Evolutionary conservation across 2,888 invertebrate species (phyloP), one percentile per base, ranked within the genome.

Genomic region (Spatulosminthurus flaviceps): DNA sequence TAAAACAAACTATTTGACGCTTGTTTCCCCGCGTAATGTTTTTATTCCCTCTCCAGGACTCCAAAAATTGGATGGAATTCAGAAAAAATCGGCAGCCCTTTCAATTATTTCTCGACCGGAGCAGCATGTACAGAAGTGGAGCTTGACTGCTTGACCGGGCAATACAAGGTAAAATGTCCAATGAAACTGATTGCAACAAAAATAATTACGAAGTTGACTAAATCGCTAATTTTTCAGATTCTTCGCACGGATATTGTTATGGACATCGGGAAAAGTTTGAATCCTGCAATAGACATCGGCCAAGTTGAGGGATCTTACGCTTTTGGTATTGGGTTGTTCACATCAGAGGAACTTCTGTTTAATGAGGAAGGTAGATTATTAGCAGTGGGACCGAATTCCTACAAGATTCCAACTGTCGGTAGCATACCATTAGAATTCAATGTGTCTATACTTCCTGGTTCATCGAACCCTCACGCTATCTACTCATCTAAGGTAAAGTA

Each of bases 241-340:
- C 88, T 96, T 43, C 90, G 93, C 86, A 93, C 95, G 0, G 96
- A 98, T 86, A 97, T 98, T 85, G 96, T 98, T 0, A 97, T 98
- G 97, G 98, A 98, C 89, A 90, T 98, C 84, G 97, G 97, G 0
- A 92, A 94, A 84, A 97, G 97, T 88, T 89, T 98, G 78, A 98
- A 98, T 88, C 98, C 98, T 1, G 97, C 97, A 0, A 95, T 98
- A 83, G 98, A 98, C 86, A 94, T 98, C 84, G 98, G 97, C 0
- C 98, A 98, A 89, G 93, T 98, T 19, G 98, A 98, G 89, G 98
- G 98, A 1, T 97, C 91, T 0, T 98, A 97, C 86, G 90, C 95
- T 87, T 97, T 97, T 90, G 98, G 98, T 0, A 95, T 96, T 86
- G 98, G 97, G 0, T 88, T 98, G 77, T 96, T 94, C 86, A 94